Evolutionary conservation across 2,797 vertebrate genomes (phyloP), one percentile per base, ranked within the genome.

Genomic region (Salarias fasciatus): DNA sequence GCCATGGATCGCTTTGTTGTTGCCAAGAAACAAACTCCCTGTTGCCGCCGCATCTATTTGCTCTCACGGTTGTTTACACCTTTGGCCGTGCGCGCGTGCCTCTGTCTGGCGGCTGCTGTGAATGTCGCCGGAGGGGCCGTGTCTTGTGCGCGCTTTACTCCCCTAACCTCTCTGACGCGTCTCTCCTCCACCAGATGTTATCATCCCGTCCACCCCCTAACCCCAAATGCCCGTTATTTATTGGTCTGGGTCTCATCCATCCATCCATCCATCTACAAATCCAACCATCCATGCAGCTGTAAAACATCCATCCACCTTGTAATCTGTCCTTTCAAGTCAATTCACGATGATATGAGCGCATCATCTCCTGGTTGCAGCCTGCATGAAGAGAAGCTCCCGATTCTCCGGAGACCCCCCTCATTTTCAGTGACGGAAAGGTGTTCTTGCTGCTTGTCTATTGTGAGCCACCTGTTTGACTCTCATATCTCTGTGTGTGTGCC

Each of bases 401-500:
- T 36, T 24, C 37, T 13, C 53, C 43, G 30, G 14, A 56, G 56
- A 35, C 9, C 18, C 33, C 9, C 5, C 69, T 29, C 54, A 5
- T 7, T 15, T 14, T 7, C 13, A 43, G 13, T 9, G 2, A 10
- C 9, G 37, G 14, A 8, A 1, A 24, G 52, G 41, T 6, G 0
- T 33, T 8, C 42, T 11, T 10, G 64, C 72, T 53, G 45, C 11
- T 48, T 56, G 33, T 37, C 46, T 51, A 9, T 8, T 9, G 55
- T 44, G 42, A 65, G 68, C 76, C 89, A 90, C 89, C 87, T 90
- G 85, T 88, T 87, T 69, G 79, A 60, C 69, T 73, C 71, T 14
- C 40, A 4, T 4, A 33, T 63, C 48, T 8, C 33, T 36, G 38
- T 14, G 18, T 24, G 18, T 35, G 33, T 37, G 38, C 15, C 5